A percentile compares a stretch with the other conserved stretches of the same genome.
These are phyloP conservation scores for Trichomycterus rosablanca DNA, from an alignment of 2,113 vertebrate genomes.

Conservation along the genomic window DNA sequence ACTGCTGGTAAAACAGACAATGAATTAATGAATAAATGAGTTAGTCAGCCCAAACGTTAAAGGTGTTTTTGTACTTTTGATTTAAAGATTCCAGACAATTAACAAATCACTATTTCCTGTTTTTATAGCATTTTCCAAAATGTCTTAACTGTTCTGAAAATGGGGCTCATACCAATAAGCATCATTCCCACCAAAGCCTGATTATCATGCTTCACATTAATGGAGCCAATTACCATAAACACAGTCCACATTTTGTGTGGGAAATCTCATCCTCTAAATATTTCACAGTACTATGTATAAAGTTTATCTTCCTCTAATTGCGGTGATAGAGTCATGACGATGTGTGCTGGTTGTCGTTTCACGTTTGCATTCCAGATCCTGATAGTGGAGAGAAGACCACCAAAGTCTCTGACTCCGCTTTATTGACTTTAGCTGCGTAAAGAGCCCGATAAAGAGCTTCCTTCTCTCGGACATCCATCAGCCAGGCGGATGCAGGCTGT, in stretches of 20 bases:
- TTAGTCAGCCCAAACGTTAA: no score
- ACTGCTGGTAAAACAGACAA: no score
- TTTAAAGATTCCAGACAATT: no score
- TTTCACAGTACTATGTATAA: slow-evolving; percentile 60
- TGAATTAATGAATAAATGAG: no score
- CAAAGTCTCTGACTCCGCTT: slow-evolving; percentile 62
- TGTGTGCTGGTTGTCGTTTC: slow-evolving; percentile 53
- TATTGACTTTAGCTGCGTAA: slow-evolving; percentile 60
- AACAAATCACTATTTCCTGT: no score
- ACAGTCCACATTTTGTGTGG: slow-evolving; percentile 59
- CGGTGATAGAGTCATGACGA: slow-evolving; percentile 51
- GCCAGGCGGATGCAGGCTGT: slow-evolving; percentile 39
- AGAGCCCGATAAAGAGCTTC: slow-evolving; percentile 62
- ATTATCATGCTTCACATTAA: slow-evolving; percentile 50
- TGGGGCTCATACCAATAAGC: slow-evolving; percentile 41
- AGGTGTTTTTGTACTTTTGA: no score
- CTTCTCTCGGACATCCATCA: slow-evolving; percentile 48
- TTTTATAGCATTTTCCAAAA: no score
- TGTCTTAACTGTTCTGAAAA: no score
- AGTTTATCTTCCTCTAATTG: slow-evolving; percentile 73
- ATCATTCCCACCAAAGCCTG: slow-evolving; percentile 46
- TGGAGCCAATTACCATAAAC: slow-evolving; percentile 65
- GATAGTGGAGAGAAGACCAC: slow-evolving; percentile 67
- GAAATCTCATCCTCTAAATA: slow-evolving; percentile 67
- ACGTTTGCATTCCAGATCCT: slow-evolving; percentile 64